Evolutionary conservation across 2,113 vertebrate species (phyloP), one percentile per base, ranked within the genome.

Genomic region (Hyla sarda): DNA sequence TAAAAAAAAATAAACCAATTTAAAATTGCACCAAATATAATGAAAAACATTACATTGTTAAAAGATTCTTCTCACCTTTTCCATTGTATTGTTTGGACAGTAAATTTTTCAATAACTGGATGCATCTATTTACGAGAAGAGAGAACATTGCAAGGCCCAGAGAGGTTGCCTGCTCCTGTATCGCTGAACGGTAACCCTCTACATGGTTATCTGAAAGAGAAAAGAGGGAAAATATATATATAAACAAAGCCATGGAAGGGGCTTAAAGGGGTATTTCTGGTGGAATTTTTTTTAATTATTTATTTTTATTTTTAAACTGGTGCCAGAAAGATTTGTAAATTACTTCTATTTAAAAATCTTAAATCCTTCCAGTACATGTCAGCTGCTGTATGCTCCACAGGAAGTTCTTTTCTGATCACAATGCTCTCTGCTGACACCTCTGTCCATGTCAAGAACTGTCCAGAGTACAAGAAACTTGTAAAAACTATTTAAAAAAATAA

Each of bases 61-160:
- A 2, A 21, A 34, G 6, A 47, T 12, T 45, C 17, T n/a, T 3
- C 78, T 87, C 48, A 87, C 85, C 77, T 65, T 81, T 87, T 25
- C 4, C 54, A 32, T 94, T 92, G 91, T 82, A 87, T 54, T 88
- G 94, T 88, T 60, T 69, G 16, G 28, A 48, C 56, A 7, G 73
- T 28, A 48, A 92, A 3, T 96, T 94, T 82, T 92, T 94, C 82
- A 99, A 94, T 86, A 98, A 92, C 87, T 47, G 91, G 41, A 96
- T 96, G 91, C 98, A 99, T 87, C 97, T 96, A 88, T 92, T 94
- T 75, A 99, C 97, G 88, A 99, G 90, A 2, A 98, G 92, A 0
- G 96, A 95, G 88, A 99, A 99, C 97, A 99, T 98, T 88, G 95
- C 93, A 67, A 99, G 94, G 19, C 98, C 98, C 84, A 99, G 90